Evolutionary conservation across 2,113 vertebrate genomes (phyloP).

Genomic region (Bothrops jararaca): DNA sequence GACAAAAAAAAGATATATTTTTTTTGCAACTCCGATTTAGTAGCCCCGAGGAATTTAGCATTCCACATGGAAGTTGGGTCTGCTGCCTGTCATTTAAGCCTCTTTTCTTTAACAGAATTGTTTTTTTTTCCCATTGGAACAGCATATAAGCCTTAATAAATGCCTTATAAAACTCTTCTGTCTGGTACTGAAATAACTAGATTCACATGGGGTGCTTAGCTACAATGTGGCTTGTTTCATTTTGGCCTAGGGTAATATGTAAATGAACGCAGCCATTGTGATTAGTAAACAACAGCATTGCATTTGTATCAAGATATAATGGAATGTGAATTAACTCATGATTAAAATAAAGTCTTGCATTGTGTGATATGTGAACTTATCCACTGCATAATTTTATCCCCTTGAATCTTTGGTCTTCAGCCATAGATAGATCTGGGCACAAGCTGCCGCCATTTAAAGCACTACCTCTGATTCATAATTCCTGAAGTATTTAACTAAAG

Average conservation of each 20-base stretch:
- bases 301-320: not conserved
- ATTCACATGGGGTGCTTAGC: not conserved
- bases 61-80: not conserved
- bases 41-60: not conserved
- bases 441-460: not conserved
- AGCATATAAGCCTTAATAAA: not conserved
- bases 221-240: not conserved
- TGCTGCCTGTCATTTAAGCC: not conserved
- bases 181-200: not conserved
- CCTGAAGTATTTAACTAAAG: constrained; percentile 22
- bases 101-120: not conserved
- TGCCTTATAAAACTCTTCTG: not conserved
- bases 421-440: not conserved
- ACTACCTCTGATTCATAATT: not conserved
- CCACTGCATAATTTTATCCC: not conserved
- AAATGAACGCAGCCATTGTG: not conserved
- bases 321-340: not conserved
- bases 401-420: constrained; percentile 24
- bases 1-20: not conserved
- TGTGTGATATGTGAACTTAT: not conserved
- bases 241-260: not conserved
- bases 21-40: not conserved
- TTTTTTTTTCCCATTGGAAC: not conserved
- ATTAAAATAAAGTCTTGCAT: not conserved
- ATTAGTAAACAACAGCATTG: not conserved